Evolutionary conservation across 2,113 vertebrate species (phyloP).

Genomic region (Crotophaga sulcirostris): DNA sequence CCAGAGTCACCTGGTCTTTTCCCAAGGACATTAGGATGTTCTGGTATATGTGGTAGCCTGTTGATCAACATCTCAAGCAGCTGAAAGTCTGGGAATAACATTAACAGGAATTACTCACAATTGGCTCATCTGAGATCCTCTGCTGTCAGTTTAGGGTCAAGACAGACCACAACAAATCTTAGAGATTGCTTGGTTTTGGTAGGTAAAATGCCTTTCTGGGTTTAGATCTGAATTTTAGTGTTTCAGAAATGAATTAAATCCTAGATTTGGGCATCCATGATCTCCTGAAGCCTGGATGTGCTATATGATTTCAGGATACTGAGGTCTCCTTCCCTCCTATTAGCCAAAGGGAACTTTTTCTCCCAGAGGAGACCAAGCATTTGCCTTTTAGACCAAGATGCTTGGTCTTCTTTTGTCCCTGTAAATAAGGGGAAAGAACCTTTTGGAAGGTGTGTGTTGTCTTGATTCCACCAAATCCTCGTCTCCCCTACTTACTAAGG

Average conservation of each 20-base stretch:
- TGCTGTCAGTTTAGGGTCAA: neutral
- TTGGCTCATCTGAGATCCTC: neutral
- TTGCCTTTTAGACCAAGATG: neutral
- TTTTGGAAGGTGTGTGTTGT: neutral
- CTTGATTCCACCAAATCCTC: neutral
- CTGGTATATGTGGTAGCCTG: neutral
- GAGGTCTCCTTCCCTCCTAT: neutral
- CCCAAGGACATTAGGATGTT: neutral
- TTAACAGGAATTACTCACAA: neutral
- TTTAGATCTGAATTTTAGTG: neutral
- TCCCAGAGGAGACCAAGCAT: neutral
- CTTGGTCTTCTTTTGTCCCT: neutral
- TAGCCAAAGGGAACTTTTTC: neutral
- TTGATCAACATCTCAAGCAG: neutral
- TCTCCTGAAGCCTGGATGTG: neutral
- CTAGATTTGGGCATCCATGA: neutral
- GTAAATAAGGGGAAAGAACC: neutral
- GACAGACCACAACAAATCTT: neutral
- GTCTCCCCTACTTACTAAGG: neutral
- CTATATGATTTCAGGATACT: neutral
- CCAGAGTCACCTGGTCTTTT: neutral
- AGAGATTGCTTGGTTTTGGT: neutral
- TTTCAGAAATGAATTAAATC: neutral
- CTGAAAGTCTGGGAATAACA: neutral
- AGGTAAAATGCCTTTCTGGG: neutral